Conservation (phyloP, 2,888 invertebrate species). For the Drosophila merina region DNA sequence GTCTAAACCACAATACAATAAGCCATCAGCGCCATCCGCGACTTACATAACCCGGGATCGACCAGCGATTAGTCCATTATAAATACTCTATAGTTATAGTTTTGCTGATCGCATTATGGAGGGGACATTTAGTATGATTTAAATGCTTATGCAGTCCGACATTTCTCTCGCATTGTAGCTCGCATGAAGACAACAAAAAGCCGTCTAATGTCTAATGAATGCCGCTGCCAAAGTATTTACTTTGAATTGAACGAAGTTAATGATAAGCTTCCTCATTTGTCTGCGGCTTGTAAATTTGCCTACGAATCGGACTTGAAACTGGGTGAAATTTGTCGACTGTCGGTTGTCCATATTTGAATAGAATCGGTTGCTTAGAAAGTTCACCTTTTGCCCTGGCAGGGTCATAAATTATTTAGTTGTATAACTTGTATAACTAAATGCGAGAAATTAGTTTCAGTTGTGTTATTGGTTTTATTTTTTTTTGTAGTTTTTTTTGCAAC, state of each 20-base stretch:
- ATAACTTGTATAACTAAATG: conserved; percentile 41
- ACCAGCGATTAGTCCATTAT: conserved; percentile 53
- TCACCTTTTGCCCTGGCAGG: conserved; percentile 27
- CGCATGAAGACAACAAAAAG: conserved; percentile 50
- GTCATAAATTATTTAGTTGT: conserved; percentile 43
- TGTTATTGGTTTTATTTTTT: conserved; percentile 6
- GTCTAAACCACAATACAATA: conserved; percentile 8
- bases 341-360: conserved; percentile 33
- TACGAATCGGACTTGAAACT: conserved; percentile 24
- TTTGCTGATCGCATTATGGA: conserved; percentile 22
- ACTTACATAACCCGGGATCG: conserved; percentile 57
- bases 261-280: conserved; percentile 73
- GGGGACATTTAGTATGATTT: conserved; percentile 56
- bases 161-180: conserved; percentile 46
- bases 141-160: conserved; percentile 48
- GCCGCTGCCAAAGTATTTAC: conserved; percentile 41
- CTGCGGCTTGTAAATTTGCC: conserved; percentile 50
- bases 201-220: conserved; percentile 54
- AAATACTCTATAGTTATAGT: conserved; percentile 47
- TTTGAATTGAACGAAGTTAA: conserved; percentile 60
- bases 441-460: conserved; percentile 32
- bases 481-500: conserved; percentile 24
- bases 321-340: conserved; percentile 59
- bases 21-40: conserved; percentile 11
- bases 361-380: conserved; percentile 66